A percentile compares a stretch with the other conserved stretches of the same genome.
phyloP scores from a whole-genome alignment of 2,113 vertebrate genomes.

The Anarhynchus alexandrinus region DNA sequence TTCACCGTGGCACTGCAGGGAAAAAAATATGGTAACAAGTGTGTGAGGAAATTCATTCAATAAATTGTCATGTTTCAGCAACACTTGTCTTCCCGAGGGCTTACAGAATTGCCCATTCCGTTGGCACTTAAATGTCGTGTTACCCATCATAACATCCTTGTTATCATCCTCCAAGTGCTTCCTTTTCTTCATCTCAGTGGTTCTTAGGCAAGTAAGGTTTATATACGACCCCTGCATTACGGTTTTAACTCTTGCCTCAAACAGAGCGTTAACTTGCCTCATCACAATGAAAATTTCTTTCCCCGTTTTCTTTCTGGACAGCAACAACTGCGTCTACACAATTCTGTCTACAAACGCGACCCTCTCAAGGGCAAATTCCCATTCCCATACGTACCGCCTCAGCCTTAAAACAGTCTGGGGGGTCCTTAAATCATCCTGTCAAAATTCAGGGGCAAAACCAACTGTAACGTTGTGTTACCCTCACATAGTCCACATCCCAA shows the following conservation, averaged over 20 bases:
- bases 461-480: rapidly evolving
- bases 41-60: not conserved
- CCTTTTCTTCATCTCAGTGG: not conserved
- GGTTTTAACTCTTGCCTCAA: not conserved
- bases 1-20: not conserved
- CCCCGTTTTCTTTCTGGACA: not conserved
- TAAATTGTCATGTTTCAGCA: constrained; percentile 14
- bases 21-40: not conserved
- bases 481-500: not conserved
- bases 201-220: not conserved
- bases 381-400: not conserved
- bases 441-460: not conserved
- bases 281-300: not conserved
- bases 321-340: not conserved
- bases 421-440: not conserved
- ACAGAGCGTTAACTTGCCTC: not conserved
- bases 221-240: not conserved
- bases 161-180: constrained; percentile 7
- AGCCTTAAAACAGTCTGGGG: not conserved
- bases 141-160: constrained; percentile 23
- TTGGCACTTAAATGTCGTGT: not conserved
- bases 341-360: not conserved
- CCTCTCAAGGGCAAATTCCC: not conserved
- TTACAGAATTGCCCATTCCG: constrained; percentile 8
- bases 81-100: constrained; percentile 28